Evolutionary conservation across 2,797 vertebrate species (phyloP).

Genomic region (Sebastes minor): DNA sequence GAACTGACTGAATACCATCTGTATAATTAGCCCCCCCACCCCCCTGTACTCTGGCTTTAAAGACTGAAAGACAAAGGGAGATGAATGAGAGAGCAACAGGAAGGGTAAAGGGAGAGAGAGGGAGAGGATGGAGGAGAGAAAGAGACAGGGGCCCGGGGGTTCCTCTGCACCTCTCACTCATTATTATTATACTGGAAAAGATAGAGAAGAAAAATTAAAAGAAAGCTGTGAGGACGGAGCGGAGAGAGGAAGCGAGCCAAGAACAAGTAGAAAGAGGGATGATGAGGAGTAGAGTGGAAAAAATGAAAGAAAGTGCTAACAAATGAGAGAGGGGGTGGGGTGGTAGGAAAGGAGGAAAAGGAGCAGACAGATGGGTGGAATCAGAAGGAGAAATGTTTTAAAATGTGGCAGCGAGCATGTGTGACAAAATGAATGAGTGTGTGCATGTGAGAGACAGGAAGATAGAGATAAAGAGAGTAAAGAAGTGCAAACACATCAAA

Average conservation of each 20-base stretch:
- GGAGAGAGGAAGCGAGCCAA: constrained; percentile 6
- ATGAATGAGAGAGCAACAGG: constrained; percentile 34
- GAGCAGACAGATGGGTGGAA: no score
- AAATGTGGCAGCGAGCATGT: not conserved
- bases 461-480: not conserved
- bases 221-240: not conserved
- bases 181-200: constrained; percentile 34
- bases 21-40: constrained; percentile 49
- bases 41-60: constrained; percentile 21
- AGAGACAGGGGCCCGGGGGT: constrained; percentile 14
- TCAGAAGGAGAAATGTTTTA: not conserved
- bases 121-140: not conserved
- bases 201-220: not conserved
- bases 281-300: not conserved
- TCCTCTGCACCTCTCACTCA: constrained; percentile 13
- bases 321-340: not conserved
- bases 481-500: constrained; percentile 22
- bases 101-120: not conserved
- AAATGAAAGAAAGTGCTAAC: constrained; percentile 4
- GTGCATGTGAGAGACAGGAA: constrained; percentile 4
- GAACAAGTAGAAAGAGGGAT: constrained; percentile 13
- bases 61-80: constrained; percentile 31
- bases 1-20: constrained; percentile 65
- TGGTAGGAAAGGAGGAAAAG: not conserved
- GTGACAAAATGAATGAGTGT: constrained; percentile 7